Percentiles rank a stretch among this genome's conserved stretches.
Evolutionary conservation across 2,797 vertebrate species (phyloP).

Genomic region (Champsocephalus gunnari): DNA sequence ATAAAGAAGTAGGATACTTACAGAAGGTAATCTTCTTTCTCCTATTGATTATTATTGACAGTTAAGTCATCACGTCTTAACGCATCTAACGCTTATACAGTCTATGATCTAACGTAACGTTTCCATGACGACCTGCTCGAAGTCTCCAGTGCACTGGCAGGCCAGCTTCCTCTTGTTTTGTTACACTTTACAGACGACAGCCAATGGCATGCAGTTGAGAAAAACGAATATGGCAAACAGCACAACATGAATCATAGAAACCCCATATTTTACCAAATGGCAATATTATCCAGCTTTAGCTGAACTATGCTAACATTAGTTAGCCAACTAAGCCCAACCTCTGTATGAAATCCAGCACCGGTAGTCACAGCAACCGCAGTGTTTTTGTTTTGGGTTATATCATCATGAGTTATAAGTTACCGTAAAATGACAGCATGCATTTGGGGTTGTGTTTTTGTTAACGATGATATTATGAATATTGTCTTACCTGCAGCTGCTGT

Average conservation of each 20-base stretch:
- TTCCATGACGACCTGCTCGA: conserved; percentile 57
- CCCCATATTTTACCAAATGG: neutral
- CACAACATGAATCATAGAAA: accelerated
- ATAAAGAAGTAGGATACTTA: conserved; percentile 10
- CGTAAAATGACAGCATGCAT: accelerated
- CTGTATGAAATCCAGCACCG: neutral
- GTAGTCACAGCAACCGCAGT: neutral
- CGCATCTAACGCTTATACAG: neutral
- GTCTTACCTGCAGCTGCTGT: conserved; percentile 45
- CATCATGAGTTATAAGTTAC: neutral
- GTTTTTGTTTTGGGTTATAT: no score
- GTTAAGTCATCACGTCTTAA: neutral
- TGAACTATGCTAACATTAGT: conserved; percentile 55
- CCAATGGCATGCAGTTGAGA: accelerated
- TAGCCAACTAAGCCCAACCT: conserved; percentile 53
- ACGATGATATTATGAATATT: neutral
- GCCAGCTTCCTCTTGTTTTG: neutral
- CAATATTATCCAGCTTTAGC: neutral
- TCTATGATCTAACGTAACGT: conserved; percentile 8
- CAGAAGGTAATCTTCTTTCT: neutral
- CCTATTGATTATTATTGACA: neutral
- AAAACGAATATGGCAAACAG: neutral
- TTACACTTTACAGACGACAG: neutral
- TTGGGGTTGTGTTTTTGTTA: neutral
- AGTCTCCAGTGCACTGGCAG: conserved; percentile 4